Percentiles rank a stretch among this genome's conserved stretches.
Conservation (phyloP, 2,113 vertebrate species). For the Hippopotamus amphibius region DNA sequence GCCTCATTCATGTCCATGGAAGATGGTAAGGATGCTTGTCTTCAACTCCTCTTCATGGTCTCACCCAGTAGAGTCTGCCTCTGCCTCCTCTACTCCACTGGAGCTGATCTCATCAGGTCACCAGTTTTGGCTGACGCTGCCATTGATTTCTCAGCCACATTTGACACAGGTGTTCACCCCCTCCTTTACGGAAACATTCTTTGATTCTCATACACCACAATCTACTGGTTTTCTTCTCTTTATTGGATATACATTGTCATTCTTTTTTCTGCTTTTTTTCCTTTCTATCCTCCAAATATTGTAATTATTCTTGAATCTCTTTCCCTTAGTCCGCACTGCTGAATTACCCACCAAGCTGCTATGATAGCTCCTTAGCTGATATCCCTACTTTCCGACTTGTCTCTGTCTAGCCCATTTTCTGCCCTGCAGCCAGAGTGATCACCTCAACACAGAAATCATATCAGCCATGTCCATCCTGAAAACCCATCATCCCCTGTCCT, state of each 20-base stretch:
- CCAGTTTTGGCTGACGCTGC: not conserved
- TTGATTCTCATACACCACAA: too few species aligned
- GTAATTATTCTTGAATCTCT: not conserved
- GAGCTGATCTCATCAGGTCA: not conserved
- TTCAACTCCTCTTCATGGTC: conserved; percentile 67
- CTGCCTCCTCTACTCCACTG: not conserved
- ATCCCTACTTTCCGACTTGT: not conserved
- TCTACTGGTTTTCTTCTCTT: not conserved
- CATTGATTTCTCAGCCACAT: not conserved
- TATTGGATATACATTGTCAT: not conserved
- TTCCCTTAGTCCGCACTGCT: not conserved
- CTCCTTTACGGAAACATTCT: not conserved
- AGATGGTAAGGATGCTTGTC: not conserved
- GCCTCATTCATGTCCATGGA: not conserved
- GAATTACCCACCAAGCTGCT: not conserved
- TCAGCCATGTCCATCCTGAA: not conserved
- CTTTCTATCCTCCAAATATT: too few species aligned
- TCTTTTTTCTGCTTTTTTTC: not conserved
- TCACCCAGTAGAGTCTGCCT: not conserved
- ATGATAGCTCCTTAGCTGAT: too few species aligned
- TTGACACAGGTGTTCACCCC: not conserved
- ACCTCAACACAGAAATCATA: too few species aligned
- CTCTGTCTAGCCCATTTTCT: too few species aligned
- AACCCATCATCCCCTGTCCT: not conserved
- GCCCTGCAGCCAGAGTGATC: too few species aligned